Evolutionary conservation across 2,797 vertebrate genomes (phyloP), one percentile per base, ranked within the genome.

Genomic region (Gymnopithys bicolor): DNA sequence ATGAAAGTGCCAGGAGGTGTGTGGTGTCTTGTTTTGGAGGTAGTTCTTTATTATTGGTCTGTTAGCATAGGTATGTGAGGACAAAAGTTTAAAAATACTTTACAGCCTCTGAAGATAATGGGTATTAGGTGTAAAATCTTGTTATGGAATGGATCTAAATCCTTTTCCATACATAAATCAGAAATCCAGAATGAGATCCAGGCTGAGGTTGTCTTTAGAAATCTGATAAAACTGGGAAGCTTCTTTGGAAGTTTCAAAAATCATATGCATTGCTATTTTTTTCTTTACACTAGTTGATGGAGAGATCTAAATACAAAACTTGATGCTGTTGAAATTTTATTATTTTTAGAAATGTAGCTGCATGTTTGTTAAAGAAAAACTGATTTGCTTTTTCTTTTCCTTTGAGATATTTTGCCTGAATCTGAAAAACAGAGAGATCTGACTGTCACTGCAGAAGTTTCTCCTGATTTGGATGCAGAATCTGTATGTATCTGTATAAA

Each of bases 321-420:
- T 60, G 64, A 32, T 90, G 53, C 13, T 85, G 9, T 70, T 73
- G 46, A 69, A 78, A 56, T 64, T 2, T 17, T 64, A n/a, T 46
- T 89, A 6, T 52, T 53, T 88, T 94, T 94, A 76, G 70, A 68
- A 92, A 58, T 22, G 53, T 71, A 88, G 39, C 27, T 84, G 2
- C 13, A 35, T 52, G 6, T 64, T 46, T 92, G 21, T 87, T 87
- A 70, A 45, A 92, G 70, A 37, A 82, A 76, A 59, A 41, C 27
- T 94, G n/a, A 75, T 58, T 39, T 95, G 10, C 67, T 13, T 89
- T 63, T 83, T 56, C n/a, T 96, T 8, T 96, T 67, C 84, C 45
- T 97, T 96, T 64, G 80, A 99, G 99, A 98, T 97, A 97, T 99
- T 94, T 97, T 99, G 87, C 98, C 98, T 52, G 97, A 98, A 96